Base-by-base conservation (phyloP, 2,113 vertebrate species). In the Halichoeres trimaculatus region DNA sequence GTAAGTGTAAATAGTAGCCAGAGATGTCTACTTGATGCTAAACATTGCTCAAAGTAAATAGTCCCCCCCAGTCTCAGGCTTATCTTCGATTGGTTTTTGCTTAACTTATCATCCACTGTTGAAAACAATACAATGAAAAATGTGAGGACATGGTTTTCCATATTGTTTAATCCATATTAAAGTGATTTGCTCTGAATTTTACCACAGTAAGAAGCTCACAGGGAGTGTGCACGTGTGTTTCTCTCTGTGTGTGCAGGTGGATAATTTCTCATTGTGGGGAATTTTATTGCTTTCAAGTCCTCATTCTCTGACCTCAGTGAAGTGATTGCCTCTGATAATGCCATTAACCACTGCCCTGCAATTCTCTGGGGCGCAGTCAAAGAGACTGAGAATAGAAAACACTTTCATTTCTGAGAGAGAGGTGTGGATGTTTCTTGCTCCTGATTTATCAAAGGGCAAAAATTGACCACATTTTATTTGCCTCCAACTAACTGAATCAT, bases 271-370 rank as follows among this genome's bases (percentile, higher is more conserved):
- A 78, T 81, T 59, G 40, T 74, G 64, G 54, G 50, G 56, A 69
- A 55, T 71, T 69, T 80, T 77, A 85, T 83, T 82, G 74, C 74
- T 89, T 85, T 89, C 57, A 82, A 80, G 70, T 78, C 54, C 52
- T 70, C 56, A 71, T 86, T 78, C 69, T 48, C 43, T 87, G 88
- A 89, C 86, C 83, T 80, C 76, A 74, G 74, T 70, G 78, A 86
- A 85, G 69, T 85, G 88, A 85, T 74, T 81, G 71, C 67, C 68
- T 62, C 76, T 81, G 86, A 87, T 90, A 87, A 89, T 81, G 79
- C 78, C 80, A 84, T 90, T 88, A 88, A 77, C 77, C 71, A 83
- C 65, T 83, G 70, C 67, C 70, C 64, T 76, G 43, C 61, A 74
- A 71, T 77, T 82, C 90, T 80, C 85, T 30, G 30, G 76, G 76